Conservation (phyloP, 2,797 vertebrate species). For the Betta splendens region DNA sequence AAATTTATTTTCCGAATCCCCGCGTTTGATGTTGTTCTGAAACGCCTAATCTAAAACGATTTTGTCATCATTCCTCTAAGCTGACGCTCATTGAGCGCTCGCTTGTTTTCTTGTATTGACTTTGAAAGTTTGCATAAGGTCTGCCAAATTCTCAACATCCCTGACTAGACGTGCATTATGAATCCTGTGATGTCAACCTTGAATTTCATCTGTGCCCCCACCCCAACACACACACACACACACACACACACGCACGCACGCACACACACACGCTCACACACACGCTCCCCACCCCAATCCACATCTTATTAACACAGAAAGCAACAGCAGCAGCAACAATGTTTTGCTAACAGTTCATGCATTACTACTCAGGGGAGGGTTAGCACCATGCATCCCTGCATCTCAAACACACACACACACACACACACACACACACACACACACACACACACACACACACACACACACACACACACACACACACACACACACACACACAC, state of each 20-base stretch:
- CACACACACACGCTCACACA: too few relatives aligned
- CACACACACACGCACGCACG: too few relatives aligned
- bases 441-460: conserved; percentile 77
- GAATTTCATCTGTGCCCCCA: conserved; percentile 73
- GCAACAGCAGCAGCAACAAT: conserved; percentile 76
- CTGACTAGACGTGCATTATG: conserved; percentile 55
- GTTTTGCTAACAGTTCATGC: conserved; percentile 84
- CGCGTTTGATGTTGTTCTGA: conserved; percentile 20
- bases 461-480: conserved; percentile 77
- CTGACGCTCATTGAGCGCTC: conserved; percentile 14
- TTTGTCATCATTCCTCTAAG: conserved; percentile 19
- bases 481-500: conserved; percentile 77
- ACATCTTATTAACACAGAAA: conserved; percentile 79
- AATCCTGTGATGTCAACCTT: conserved; percentile 73
- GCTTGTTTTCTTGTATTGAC: conserved; percentile 29
- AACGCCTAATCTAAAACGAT: conserved; percentile 33
- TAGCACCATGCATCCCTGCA: conserved; percentile 78
- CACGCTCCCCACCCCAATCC: conserved; percentile 37
- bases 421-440: conserved; percentile 77
- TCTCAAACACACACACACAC: conserved; percentile 73
- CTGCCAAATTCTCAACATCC: conserved; percentile 47
- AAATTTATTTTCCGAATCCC: conserved; percentile 27
- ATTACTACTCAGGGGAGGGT: conserved; percentile 82
- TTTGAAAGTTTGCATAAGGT: conserved; percentile 45
- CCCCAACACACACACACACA: too few relatives aligned